Evolutionary conservation across 2,113 vertebrate species (phyloP), one percentile per base, ranked within the genome.

Genomic region (Ammospiza caudacuta): DNA sequence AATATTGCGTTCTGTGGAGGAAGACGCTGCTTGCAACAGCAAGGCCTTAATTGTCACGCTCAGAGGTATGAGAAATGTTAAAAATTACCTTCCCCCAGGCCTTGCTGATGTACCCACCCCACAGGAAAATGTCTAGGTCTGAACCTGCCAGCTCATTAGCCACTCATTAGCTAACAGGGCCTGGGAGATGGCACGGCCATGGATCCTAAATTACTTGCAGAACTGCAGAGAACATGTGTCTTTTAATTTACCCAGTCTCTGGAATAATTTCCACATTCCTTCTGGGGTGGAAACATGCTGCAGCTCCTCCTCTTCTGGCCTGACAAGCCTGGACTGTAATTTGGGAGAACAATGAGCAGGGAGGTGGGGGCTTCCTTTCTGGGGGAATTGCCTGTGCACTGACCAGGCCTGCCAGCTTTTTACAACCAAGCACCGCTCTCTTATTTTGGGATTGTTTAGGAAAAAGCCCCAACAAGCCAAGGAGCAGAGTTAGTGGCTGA

Each of bases 211-310:
- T 89, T 78, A 29, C 64, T 86, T 69, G 21, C 57, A 91, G 89
- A 87, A 88, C 57, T 15, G 31, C n/a, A 72, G 76, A 86, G 69
- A 96, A n/a, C 27, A 47, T 64, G 47, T 88, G 90, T 89, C 58
- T 96, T 96, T 89, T 88, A 80, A 85, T 90, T 94, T 85, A 94
- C 43, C 80, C 89, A 95, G 44, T 74, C 80, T 77, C 74, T 69
- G 80, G 85, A 96, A 92, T 96, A 76, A 83, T 93, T 97, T 94
- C 86, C 79, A 90, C 88, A 95, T 97, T 96, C 84, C 89, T 97
- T 96, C 85, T 79, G 66, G 95, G 94, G 84, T 96, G 89, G 79
- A 89, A 93, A 92, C 27, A 47, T 23, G 62, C 58, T 1, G 43
- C 62, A 81, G 87, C 82, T 80, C 83, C 86, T 91, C 94, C 93